A percentile compares a stretch with the other conserved stretches of the same genome.
Evolutionary conservation across 2,888 invertebrate genomes (phyloP).

Genomic region (Cephus runcator): DNA sequence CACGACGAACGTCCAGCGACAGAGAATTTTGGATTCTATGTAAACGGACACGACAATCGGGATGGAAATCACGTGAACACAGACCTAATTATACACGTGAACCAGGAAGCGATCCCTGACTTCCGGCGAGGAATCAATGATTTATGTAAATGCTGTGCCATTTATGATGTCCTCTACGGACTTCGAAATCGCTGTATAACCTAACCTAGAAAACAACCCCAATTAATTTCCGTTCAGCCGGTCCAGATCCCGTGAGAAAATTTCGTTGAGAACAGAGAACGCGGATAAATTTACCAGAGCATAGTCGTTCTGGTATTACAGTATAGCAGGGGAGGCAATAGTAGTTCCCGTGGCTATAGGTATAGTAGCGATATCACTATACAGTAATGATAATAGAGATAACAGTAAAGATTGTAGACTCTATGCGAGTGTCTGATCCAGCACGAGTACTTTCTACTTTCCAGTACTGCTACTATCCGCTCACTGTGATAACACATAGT

Average conservation of each 20-base stretch:
- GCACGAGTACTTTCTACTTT: not conserved
- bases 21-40: not conserved
- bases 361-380: not conserved
- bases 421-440: not conserved
- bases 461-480: not conserved
- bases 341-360: not conserved
- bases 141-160: not conserved
- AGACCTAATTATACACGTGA: not conserved
- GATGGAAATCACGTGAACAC: not conserved
- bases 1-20: not conserved
- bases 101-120: not conserved
- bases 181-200: not conserved
- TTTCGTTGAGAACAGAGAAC: not conserved
- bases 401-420: not conserved
- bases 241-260: not conserved
- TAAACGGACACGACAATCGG: not conserved
- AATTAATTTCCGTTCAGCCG: not conserved
- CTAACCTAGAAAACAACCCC: not conserved
- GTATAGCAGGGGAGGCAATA: not conserved
- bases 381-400: not conserved
- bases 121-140: not conserved
- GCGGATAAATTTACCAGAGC: not conserved
- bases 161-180: not conserved
- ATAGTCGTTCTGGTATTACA: not conserved
- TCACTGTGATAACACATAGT: not conserved